Evolutionary conservation across 2,888 invertebrate genomes (phyloP).

Genomic region (Lycia hirtaria): DNA sequence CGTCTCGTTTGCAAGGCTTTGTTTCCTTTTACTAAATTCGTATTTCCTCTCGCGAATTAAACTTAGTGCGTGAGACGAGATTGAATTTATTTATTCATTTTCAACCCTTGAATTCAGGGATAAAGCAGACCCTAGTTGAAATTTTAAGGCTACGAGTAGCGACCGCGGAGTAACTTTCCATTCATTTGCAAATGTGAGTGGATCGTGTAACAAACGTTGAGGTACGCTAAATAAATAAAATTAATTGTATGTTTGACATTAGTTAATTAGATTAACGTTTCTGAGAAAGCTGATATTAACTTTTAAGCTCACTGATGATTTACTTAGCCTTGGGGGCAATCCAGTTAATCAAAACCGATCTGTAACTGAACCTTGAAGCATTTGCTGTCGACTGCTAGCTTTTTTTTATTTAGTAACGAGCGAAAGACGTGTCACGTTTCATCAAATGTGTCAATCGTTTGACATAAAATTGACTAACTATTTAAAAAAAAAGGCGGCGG

Average conservation of each 20-base stretch:
- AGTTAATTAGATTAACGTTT: conserved; percentile 3
- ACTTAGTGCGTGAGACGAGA: conserved; percentile 36
- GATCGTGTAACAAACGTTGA: background rate
- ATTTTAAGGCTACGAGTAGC: conserved; percentile 28
- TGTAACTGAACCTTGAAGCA: no score
- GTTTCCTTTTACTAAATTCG: conserved; percentile 52
- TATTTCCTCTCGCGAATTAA: conserved; percentile 52
- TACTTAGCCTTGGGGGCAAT: background rate
- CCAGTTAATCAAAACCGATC: no score
- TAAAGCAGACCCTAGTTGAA: conserved; percentile 41
- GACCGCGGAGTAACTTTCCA: conserved; percentile 21
- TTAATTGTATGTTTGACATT: background rate
- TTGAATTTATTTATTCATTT: conserved; percentile 41
- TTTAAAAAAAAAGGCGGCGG: no score
- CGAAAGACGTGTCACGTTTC: no score
- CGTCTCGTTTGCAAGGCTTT: conserved; percentile 47
- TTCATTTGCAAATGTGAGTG: conserved; percentile 26
- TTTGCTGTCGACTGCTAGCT: no score
- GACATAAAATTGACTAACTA: no score
- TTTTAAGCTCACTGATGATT: background rate
- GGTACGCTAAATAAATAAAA: background rate
- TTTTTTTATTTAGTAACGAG: no score
- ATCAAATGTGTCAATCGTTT: no score
- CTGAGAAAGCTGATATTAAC: background rate
- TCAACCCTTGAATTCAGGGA: conserved; percentile 42